Base-by-base conservation (phyloP, 1,140 invertebrate species). In the Dermatophagoides farinae region DNA sequence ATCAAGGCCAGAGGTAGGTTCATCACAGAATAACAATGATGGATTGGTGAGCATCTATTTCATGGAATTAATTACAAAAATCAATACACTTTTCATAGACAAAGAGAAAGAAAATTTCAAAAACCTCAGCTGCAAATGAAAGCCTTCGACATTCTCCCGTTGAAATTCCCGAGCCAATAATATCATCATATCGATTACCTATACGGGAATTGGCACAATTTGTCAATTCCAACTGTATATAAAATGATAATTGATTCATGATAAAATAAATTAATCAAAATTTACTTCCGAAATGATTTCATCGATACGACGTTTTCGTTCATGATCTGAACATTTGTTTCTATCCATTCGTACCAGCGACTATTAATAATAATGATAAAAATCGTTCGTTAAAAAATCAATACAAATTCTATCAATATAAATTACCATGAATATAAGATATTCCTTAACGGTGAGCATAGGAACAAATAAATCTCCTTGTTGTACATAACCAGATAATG, bases 391-490 rank as follows among this genome's bases (percentile, higher is more conserved):
- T n/a, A n/a, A n/a, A 37, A 54, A 18, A 18, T 54, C 2, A n/a
- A 54, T 4, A 16, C 1, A 51, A 51, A 5, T 1, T 51, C 18
- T 6, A 51, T 2, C 20, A 51, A 16, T n/a, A 20, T 51, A 23
- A 31, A 22, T 22, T 37, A 46, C 87, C 84, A 90, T 89, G 69
- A 93, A 93, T 12, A 82, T 76, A 6, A 96, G 76, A 73, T 95
- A 89, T 68, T 96, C 90, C 58, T 77, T 77, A 2, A 91, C 88
- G 0, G 88, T 93, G n/a, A 95, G 73, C 0, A 84, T 88, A 0
- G 85, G 86, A 61, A 93, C 84, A 70, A 95, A 95, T n/a, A 92
- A 71, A 72, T 93, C 88, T 64, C 89, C 83, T 72, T 97, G 92
- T 70, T 96, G 90, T 0, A 97, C 89, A 67, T 97, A 97, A 0